Conservation (phyloP, 2,888 invertebrate species). For the Leucophora obtusa region DNA sequence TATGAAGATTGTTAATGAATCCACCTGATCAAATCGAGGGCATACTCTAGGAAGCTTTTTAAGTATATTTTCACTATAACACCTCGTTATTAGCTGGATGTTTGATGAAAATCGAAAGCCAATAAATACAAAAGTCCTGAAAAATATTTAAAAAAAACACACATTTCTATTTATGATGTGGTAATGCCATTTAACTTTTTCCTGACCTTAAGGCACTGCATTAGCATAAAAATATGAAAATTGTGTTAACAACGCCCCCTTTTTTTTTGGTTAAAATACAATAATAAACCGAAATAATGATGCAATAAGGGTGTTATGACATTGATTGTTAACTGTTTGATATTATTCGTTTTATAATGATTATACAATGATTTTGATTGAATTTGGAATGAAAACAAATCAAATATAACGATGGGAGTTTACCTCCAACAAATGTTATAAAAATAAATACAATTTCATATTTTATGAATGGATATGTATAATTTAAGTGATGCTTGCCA, state of each 20-base stretch:
- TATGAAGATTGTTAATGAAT: too few relatives aligned
- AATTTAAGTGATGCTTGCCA: not conserved
- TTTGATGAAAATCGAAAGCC: too few relatives aligned
- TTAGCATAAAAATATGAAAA: slow-evolving; percentile 40
- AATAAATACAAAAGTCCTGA: too few relatives aligned
- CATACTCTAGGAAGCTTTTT: too few relatives aligned
- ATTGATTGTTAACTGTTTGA: slow-evolving; percentile 36
- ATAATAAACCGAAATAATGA: slow-evolving; percentile 2
- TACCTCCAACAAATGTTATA: slow-evolving; percentile 43
- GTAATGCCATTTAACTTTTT: slow-evolving; percentile 9
- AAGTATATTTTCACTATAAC: too few relatives aligned
- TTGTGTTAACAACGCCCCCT: slow-evolving; percentile 13
- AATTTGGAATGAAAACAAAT: slow-evolving; percentile 26
- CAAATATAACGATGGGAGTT: slow-evolving; percentile 25
- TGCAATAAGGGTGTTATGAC: slow-evolving; percentile 34
- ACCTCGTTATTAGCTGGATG: too few relatives aligned
- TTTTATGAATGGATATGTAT: slow-evolving; percentile 1
- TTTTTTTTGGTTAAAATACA: slow-evolving; percentile 7
- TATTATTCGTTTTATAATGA: slow-evolving; percentile 24
- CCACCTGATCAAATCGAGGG: too few relatives aligned
- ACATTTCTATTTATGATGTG: slow-evolving; percentile 7
- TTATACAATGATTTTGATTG: slow-evolving; percentile 32
- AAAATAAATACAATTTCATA: slow-evolving; percentile 5
- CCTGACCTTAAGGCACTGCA: slow-evolving; percentile 35
- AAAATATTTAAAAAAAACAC: too few relatives aligned